These are phyloP conservation scores for Macrocentrus cingulum DNA, from an alignment of 1,140 invertebrate species.

Conservation along the genomic window DNA sequence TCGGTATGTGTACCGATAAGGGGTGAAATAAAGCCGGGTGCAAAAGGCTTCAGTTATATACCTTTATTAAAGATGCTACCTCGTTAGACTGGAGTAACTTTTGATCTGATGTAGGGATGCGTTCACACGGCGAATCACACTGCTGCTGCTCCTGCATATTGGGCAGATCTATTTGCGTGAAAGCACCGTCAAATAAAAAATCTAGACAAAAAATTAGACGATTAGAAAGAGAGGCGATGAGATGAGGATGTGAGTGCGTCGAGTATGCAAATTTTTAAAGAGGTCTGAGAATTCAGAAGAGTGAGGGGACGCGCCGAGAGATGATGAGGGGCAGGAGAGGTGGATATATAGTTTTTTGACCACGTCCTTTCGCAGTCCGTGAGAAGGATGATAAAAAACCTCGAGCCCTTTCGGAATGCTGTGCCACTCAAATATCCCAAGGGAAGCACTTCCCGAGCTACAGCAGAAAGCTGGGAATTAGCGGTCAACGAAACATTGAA, in stretches of 20 bases:
- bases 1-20: too few species aligned
- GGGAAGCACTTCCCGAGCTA: conserved; percentile 1
- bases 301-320: conserved; percentile 28
- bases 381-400: conserved; percentile 39
- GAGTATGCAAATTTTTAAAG: conserved; percentile 40
- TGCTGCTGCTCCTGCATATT: neutral
- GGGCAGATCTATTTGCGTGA: neutral
- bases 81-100: neutral
- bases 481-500: neutral
- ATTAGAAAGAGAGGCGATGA: conserved; percentile 24
- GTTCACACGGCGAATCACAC: conserved; percentile 7
- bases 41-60: neutral
- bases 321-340: conserved; percentile 12
- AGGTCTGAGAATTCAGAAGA: conserved; percentile 40
- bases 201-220: neutral
- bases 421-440: conserved; percentile 2
- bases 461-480: conserved; percentile 2
- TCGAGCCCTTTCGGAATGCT: conserved; percentile 25
- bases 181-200: conserved; percentile 7
- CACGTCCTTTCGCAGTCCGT: conserved; percentile 28
- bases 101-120: conserved; percentile 5
- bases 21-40: neutral
- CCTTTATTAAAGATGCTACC: neutral
- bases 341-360: conserved; percentile 39
- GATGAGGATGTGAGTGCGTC: conserved; percentile 20